Base-by-base conservation (phyloP, 2,888 invertebrate genomes). In the Neoascia interrupta region DNA sequence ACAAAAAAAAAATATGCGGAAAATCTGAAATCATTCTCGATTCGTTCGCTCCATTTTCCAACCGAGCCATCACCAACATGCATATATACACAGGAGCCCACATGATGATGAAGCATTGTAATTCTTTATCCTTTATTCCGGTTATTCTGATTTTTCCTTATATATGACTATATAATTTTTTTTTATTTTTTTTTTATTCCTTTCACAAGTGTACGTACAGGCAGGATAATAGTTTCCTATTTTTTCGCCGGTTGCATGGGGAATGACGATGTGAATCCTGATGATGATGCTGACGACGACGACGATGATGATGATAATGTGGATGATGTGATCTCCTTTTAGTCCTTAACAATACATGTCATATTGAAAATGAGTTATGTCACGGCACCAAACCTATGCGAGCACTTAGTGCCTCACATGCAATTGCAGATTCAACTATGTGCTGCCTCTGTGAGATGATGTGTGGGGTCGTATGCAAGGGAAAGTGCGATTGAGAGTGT, bases 31-130 rank as follows among this genome's bases (percentile, higher is more conserved):
- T 64, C 64, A 76, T 68, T 61, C 79, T 61, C 79, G 66, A 73
- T 79, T 79, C 54, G 73, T 79, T 79, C 73, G 79, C 79, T 73
- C 79, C 73, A 79, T 73, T 79, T 79, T 79, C 73, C 79, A 79
- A 79, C 79, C 72, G 58, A 70, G 51, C 70, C 75, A 56, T 58
- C 73, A 58, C 31, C 49, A 56, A 39, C 58, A 31, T 56, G 64
- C 61, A 19, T 19, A 39, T 3, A n/a, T 23, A 49, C 70, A 63
- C 58, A 51, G 60, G 26, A 73, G 79, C 79, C 64, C 79, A 79
- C 73, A 79, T 66, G 73, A 79, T 79, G 73, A 73, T 73, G 73
- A 66, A 56, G 73, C 79, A 79, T 79, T 79, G 79, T 79, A 79
- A 79, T 73, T 73, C 72, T 79, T 68, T 73, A 68, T 73, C 79